These are phyloP conservation scores for Samia ricini DNA, from an alignment of 1,140 invertebrate genomes.

Conservation along the genomic window DNA sequence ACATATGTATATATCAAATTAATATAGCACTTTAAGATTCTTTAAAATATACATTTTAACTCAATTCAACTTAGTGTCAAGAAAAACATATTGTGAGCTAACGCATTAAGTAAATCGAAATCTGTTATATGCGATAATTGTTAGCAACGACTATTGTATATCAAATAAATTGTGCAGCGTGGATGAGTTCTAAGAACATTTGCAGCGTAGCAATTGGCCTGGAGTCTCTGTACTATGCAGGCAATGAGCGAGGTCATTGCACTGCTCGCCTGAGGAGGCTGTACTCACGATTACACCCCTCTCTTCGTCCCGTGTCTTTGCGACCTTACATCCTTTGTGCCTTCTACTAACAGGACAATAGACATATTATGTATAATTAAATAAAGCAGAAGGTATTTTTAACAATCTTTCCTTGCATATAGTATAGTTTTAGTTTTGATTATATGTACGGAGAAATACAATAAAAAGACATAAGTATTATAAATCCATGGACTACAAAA, in stretches of 20 bases:
- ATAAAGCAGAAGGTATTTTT: background rate
- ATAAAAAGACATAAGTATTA: too few species aligned
- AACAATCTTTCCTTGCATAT: too few species aligned
- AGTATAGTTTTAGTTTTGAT: too few species aligned
- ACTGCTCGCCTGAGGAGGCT: slow-evolving; percentile 51
- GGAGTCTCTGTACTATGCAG: slow-evolving; percentile 52
- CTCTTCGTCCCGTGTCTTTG: slow-evolving; percentile 28
- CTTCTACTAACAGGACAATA: background rate
- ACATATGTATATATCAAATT: too few species aligned
- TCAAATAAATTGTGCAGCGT: slow-evolving; percentile 28
- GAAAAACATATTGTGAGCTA: too few species aligned
- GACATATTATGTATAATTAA: background rate
- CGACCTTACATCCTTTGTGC: slow-evolving; percentile 37
- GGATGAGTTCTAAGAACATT: slow-evolving; percentile 45
- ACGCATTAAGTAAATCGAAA: background rate
- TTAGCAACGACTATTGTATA: slow-evolving; percentile 22
- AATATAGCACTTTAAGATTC: too few species aligned
- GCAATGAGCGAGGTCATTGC: slow-evolving; percentile 60
- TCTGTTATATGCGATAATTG: background rate
- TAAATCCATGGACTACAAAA: too few species aligned
- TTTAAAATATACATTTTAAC: too few species aligned
- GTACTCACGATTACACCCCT: slow-evolving; percentile 49
- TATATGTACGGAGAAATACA: too few species aligned
- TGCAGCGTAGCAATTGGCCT: slow-evolving; percentile 25
- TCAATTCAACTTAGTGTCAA: too few species aligned